A percentile compares a stretch with the other conserved stretches of the same genome.
These are phyloP conservation scores for Leucosticte australis DNA, from an alignment of 2,113 vertebrate genomes.

Conservation along the genomic window DNA sequence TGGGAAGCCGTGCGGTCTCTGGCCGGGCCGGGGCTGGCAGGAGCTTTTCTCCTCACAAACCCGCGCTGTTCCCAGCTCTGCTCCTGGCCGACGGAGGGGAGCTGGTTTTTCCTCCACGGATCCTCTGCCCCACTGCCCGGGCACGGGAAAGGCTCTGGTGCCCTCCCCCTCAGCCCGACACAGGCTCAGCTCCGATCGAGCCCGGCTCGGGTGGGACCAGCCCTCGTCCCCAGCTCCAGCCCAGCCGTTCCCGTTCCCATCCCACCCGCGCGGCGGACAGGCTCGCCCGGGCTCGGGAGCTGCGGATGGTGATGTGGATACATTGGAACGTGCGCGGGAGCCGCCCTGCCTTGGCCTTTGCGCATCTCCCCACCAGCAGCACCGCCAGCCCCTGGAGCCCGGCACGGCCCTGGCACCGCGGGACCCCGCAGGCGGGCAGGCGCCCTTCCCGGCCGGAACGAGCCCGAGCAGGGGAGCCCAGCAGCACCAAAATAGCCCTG, in stretches of 20 bases:
- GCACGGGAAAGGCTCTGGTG: not conserved
- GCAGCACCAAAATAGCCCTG: not conserved
- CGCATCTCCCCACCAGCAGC: not conserved
- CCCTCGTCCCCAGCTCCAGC: not conserved
- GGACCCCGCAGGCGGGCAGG: not conserved
- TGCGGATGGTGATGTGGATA: constrained; percentile 50
- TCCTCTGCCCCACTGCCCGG: not conserved
- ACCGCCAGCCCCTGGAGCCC: not conserved
- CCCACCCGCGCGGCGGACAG: not conserved
- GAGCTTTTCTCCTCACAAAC: not conserved
- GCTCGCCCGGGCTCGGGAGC: constrained; percentile 19
- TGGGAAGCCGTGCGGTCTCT: not conserved
- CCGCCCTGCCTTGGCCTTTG: constrained; percentile 30
- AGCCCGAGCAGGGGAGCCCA: not conserved
- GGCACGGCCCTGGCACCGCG: not conserved
- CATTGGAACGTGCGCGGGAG: constrained; percentile 64
- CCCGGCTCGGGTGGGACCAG: not conserved
- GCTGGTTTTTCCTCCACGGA: not conserved
- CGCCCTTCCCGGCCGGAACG: not conserved
- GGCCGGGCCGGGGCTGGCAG: not conserved
- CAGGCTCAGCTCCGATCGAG: not conserved
- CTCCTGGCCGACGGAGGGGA: not conserved
- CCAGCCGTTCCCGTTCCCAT: not conserved
- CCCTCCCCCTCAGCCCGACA: not conserved
- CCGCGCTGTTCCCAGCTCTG: not conserved